Evolutionary conservation across 2,113 vertebrate species (phyloP).

Genomic region (Tapirus terrestris): DNA sequence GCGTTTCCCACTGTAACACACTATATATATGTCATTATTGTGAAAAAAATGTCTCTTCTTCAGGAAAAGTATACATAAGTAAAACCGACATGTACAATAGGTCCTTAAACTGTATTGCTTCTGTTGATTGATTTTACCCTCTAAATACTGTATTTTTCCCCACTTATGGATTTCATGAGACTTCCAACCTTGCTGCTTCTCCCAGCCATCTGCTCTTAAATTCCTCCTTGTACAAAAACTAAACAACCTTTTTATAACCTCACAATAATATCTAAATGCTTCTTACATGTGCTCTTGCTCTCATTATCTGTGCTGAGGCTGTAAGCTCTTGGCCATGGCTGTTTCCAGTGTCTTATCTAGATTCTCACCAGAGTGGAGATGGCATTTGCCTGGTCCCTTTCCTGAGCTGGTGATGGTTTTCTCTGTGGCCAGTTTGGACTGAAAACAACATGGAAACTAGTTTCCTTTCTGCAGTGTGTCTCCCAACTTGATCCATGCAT

Average conservation of each 20-base stretch:
- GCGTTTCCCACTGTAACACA: background rate
- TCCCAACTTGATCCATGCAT: background rate
- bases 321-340: background rate
- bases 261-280: background rate
- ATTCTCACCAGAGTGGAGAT: background rate
- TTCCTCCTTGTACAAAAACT: background rate
- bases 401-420: background rate
- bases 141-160: background rate
- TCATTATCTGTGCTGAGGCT: background rate
- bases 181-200: background rate
- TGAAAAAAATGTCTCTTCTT: background rate
- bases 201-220: background rate
- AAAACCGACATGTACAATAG: background rate
- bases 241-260: background rate
- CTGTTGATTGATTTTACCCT: background rate
- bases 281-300: background rate
- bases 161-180: background rate
- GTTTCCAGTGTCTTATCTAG: background rate
- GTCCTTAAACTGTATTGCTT: background rate
- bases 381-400: background rate
- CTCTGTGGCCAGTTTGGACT: background rate
- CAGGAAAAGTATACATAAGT: background rate
- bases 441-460: background rate
- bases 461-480: accelerated
- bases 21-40: background rate